A percentile compares a stretch with the other conserved stretches of the same genome.
phyloP scores from a whole-genome alignment of 1,140 invertebrate genomes.

The Archivesica marissinica region DNA sequence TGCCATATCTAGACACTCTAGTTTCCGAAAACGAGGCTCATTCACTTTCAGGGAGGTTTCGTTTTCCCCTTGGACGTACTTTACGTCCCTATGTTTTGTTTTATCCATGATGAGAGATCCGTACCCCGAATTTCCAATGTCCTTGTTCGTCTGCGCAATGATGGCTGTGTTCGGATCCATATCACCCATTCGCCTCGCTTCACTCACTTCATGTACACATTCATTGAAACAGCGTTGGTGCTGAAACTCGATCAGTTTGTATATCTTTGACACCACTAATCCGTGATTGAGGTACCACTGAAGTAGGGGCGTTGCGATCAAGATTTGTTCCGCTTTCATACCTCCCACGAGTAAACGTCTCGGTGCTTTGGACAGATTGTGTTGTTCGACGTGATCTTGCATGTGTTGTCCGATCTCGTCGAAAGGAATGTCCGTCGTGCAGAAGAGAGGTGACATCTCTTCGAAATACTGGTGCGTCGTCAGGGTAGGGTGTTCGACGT shows the following conservation, averaged over 20 bases:
- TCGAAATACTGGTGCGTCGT: conserved; percentile 6
- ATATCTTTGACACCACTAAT: conserved; percentile 51
- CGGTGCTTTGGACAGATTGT: conserved; percentile 36
- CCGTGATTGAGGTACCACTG: conserved; percentile 44
- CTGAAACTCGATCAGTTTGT: conserved; percentile 50
- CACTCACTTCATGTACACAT: conserved; percentile 42
- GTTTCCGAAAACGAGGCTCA: conserved; percentile 21
- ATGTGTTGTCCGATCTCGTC: conserved; percentile 55
- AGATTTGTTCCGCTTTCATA: conserved; percentile 41
- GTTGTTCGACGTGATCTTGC: conserved; percentile 28
- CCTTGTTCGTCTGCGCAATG: conserved; percentile 58
- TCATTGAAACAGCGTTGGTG: conserved; percentile 39
- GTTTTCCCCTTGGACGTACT: conserved; percentile 28
- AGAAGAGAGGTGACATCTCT: conserved; percentile 41
- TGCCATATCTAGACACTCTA: conserved; percentile 3
- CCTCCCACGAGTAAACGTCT: conserved; percentile 47
- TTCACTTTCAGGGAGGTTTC: conserved; percentile 10
- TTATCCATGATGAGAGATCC: conserved; percentile 50
- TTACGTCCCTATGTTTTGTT: conserved; percentile 25
- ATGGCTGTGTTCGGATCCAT: conserved; percentile 13
- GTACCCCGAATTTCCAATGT: conserved; percentile 52
- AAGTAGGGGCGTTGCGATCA: conserved; percentile 42
- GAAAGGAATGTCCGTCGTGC: conserved; percentile 31
- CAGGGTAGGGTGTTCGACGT: background rate
- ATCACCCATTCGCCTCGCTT: conserved; percentile 56